Evolutionary conservation across 2,113 vertebrate genomes (phyloP).

Genomic region (Xiphorhynchus elegans): DNA sequence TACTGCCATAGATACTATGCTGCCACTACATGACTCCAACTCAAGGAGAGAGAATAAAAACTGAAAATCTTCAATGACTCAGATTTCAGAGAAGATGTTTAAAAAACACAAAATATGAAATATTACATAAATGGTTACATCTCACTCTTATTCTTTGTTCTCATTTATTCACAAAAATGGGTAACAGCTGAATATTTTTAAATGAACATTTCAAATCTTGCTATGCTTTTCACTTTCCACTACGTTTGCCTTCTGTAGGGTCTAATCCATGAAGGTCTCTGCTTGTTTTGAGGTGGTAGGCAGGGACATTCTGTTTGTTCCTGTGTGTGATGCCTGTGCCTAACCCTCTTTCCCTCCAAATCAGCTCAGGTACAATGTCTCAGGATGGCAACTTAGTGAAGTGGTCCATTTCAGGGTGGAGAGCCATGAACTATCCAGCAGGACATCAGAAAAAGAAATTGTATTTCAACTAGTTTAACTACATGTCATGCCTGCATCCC

Average conservation of each 20-base stretch:
- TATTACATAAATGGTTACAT: background rate
- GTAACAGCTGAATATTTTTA: background rate
- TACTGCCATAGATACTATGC: background rate
- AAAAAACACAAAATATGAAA: background rate
- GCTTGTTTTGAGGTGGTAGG: background rate
- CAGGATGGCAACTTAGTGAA: background rate
- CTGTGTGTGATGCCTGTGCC: background rate
- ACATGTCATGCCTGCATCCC: background rate
- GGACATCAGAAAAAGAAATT: background rate
- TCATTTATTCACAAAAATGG: background rate
- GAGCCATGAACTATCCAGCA: background rate
- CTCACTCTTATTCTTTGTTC: background rate
- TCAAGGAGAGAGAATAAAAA: background rate
- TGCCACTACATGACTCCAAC: background rate
- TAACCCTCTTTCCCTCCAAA: background rate
- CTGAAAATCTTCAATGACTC: background rate
- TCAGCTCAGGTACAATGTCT: background rate
- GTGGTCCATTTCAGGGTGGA: background rate
- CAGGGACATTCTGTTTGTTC: background rate
- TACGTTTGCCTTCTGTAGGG: background rate
- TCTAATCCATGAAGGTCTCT: background rate
- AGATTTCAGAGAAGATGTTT: background rate
- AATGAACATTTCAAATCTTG: background rate
- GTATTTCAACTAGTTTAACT: background rate
- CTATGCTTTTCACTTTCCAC: background rate